Base-by-base conservation (phyloP, 2,113 vertebrate species). In the Alethe diademata region DNA sequence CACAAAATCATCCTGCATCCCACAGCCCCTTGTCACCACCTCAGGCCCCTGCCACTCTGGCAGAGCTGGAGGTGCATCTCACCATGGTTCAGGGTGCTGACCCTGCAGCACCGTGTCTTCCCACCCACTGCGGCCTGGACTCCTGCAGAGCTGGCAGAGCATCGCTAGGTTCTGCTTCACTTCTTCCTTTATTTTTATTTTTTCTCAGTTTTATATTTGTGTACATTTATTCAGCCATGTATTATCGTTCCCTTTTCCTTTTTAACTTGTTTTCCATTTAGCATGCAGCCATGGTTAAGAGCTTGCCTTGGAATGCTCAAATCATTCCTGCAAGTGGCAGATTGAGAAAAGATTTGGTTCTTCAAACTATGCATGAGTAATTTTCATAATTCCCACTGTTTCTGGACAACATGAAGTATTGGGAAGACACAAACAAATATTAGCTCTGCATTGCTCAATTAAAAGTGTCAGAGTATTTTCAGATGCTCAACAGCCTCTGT, bases 11-110 rank as follows among this genome's bases (percentile, higher is more conserved):
- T 4, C 15, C 62, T 10, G 2, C 4, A 14, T 14, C 29, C 23
- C 4, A 14, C 0, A 0, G 3, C 5, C 19, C 26, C 29, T 33
- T 16, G 6, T 10, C 5, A 6, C 6, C 43, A 6, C 3, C 9
- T n/a, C 1, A 0, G 26, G 4, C 11, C 8, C 4, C 20, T 0
- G 0, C 36, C 17, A 22, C 40, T 38, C 19, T 14, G 3, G 13
- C 2, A 3, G 47, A 43, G 22, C 22, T 35, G 16, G 18, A 8
- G 25, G 5, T 12, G 19, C 3, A 3, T 22, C 40, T 38, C 6
- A 9, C 19, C 8, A 1, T 2, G 1, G 17, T 0, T 5, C 36
- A 4, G 28, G 11, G 11, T 13, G 18, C 50, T 15, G 7, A 47
- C 62, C 36, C 62, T 7, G 16, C n/a, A 29, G 24, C 6, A 20